Evolutionary conservation across 2,888 invertebrate genomes (phyloP).

Genomic region (Heliconius ismenius): DNA sequence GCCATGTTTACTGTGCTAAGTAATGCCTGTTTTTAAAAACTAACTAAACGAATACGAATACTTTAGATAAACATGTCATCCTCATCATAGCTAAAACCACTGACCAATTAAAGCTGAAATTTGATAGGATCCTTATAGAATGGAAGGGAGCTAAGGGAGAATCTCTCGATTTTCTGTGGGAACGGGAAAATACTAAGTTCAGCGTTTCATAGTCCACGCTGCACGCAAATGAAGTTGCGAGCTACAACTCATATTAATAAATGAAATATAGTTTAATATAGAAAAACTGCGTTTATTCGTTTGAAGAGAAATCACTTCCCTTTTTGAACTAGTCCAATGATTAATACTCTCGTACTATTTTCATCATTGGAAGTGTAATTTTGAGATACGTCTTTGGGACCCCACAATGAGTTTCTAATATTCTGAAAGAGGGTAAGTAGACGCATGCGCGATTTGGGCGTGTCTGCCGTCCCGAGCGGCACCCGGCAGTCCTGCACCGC

Average conservation of each 20-base stretch:
- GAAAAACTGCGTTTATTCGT: not conserved
- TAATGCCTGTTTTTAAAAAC: no score
- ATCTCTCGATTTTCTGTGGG: not conserved
- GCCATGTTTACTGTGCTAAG: no score
- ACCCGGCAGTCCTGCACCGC: constrained; percentile 68
- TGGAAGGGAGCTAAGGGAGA: no score
- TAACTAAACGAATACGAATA: no score
- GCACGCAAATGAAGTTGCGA: not conserved
- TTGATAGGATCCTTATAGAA: no score
- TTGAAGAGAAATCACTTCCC: not conserved
- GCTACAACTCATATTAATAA: not conserved
- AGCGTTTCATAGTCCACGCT: no score
- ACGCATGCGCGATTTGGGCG: constrained; percentile 78
- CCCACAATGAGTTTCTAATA: constrained; percentile 31
- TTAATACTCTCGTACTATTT: constrained; percentile 13
- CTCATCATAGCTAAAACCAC: no score
- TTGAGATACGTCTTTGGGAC: constrained; percentile 22
- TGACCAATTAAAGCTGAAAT: no score
- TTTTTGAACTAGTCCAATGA: not conserved
- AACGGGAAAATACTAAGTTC: not conserved
- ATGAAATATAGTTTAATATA: not conserved
- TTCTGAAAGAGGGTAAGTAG: constrained; percentile 34
- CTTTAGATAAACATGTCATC: no score
- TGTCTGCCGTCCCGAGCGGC: constrained; percentile 63
- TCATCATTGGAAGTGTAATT: constrained; percentile 20